These are phyloP conservation scores for Sweltsa coloradensis DNA, from an alignment of 1,140 invertebrate genomes.

Conservation along the genomic window DNA sequence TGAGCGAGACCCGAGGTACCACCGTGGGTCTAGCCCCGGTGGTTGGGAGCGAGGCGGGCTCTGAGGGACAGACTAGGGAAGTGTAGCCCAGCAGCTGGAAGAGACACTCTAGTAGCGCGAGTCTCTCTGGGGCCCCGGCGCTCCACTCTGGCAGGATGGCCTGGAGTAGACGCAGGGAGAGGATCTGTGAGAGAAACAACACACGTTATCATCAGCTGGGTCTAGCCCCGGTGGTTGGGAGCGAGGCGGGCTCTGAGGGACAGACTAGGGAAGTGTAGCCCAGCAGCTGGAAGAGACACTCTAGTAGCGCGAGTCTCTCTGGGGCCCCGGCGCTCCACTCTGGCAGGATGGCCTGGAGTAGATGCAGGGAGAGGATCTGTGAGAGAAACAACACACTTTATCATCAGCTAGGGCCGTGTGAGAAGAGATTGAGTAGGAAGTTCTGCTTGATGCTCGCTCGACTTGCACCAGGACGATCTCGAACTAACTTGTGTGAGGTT, in stretches of 20 bases:
- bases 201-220: no score
- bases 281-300: conserved; percentile 52
- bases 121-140: conserved; percentile 24
- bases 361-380: conserved; percentile 56
- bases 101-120: no score
- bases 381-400: conserved; percentile 11
- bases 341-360: conserved; percentile 55
- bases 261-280: conserved; percentile 57
- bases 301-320: conserved; percentile 40
- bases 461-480: no score
- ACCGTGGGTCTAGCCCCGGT: background rate
- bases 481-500: no score
- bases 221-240: no score
- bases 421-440: no score
- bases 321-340: conserved; percentile 44
- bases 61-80: no score
- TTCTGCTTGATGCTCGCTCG: no score
- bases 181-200: no score
- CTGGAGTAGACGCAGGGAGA: conserved; percentile 52
- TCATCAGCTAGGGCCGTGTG: no score
- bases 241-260: conserved; percentile 34
- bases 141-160: conserved; percentile 56
- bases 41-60: conserved; percentile 30
- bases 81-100: no score
- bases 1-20: conserved; percentile 42